These are phyloP conservation scores for Peromyscus melanophrys DNA, from an alignment of 2,797 vertebrate species.

Conservation along the genomic window DNA sequence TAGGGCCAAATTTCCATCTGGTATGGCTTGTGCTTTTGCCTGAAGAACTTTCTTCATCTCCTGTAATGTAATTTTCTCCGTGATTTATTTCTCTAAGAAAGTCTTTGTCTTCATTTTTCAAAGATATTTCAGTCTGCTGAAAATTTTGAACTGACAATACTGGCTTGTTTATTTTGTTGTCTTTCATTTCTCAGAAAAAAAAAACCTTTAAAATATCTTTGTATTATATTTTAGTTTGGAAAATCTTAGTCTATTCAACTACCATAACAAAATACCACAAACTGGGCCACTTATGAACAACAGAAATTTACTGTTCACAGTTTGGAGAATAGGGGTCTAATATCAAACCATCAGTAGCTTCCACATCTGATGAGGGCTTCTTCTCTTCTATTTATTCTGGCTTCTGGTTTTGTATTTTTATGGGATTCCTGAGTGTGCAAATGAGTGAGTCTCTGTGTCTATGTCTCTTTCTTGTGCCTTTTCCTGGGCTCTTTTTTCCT, in stretches of 20 bases:
- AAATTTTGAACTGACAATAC: not conserved
- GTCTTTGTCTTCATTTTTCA: constrained; percentile 6
- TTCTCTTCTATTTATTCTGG: not conserved
- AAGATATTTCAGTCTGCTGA: constrained; percentile 26
- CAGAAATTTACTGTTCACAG: not conserved
- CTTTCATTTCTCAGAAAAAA: not conserved
- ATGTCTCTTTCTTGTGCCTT: not conserved
- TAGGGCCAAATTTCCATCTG: not conserved
- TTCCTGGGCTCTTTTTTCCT: not conserved
- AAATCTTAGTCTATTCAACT: not conserved
- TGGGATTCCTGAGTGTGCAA: not conserved
- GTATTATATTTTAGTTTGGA: not conserved
- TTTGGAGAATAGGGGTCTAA: not conserved
- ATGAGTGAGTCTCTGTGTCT: not conserved
- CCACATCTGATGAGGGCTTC: not conserved
- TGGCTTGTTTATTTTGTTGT: not conserved
- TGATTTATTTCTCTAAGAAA: constrained; percentile 35
- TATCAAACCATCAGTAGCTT: not conserved
- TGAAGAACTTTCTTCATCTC: constrained; percentile 36
- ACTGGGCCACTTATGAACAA: not conserved
- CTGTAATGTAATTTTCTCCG: not conserved
- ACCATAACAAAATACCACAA: not conserved
- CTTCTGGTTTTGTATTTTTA: not conserved
- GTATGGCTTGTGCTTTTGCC: not conserved
- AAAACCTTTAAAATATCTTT: not conserved